phyloP scores from a whole-genome alignment of 2,888 invertebrate species.

The Chloromyia formosa region DNA sequence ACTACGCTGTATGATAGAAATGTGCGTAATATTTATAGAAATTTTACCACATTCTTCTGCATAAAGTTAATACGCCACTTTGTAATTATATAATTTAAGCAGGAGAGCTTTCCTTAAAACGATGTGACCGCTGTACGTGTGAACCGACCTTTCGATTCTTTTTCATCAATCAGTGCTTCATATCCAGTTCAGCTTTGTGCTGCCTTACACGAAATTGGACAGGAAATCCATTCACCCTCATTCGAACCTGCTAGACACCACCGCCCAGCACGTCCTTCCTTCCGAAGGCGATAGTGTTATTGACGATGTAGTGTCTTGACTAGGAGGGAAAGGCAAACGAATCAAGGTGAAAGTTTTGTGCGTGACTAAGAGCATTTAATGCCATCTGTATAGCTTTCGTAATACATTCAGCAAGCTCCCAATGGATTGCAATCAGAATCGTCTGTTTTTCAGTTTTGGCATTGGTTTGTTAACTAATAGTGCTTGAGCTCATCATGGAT shows the following conservation, averaged over 20 bases:
- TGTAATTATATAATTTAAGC: no score
- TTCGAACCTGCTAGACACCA: neutral
- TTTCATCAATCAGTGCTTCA: no score
- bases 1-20: no score
- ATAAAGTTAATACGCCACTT: no score
- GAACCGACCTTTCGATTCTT: no score
- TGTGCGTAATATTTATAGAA: no score
- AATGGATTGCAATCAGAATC: constrained; percentile 6
- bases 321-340: constrained; percentile 23
- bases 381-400: constrained; percentile 54
- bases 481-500: neutral
- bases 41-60: no score
- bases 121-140: no score
- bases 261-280: neutral
- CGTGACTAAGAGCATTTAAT: constrained; percentile 63
- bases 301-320: neutral
- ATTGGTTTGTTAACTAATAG: neutral
- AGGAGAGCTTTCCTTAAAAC: no score
- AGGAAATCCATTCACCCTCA: neutral
- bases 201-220: no score
- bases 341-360: constrained; percentile 55
- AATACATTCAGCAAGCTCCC: neutral
- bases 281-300: neutral
- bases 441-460: constrained; percentile 10
- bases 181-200: no score